These are phyloP conservation scores for Lepilemur ruficaudatus DNA, from an alignment of 2,797 vertebrate genomes.

Conservation along the genomic window DNA sequence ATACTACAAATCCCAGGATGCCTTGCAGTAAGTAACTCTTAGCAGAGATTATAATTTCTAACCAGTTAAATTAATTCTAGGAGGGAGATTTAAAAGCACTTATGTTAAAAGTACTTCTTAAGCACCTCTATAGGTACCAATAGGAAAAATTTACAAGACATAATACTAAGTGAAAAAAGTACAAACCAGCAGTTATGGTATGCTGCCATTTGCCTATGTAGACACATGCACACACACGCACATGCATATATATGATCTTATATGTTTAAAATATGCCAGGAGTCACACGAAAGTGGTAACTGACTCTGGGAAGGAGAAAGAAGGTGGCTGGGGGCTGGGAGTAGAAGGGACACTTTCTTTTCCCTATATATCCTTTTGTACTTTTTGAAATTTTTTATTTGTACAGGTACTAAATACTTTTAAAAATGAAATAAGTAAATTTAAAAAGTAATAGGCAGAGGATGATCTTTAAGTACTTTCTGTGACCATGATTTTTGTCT, in stretches of 20 bases:
- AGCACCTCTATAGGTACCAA: not conserved
- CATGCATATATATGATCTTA: not conserved
- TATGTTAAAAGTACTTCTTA: not conserved
- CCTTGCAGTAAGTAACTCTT: not conserved
- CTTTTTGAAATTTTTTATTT: not conserved
- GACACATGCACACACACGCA: not conserved
- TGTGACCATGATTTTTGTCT: not conserved
- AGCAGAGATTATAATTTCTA: not conserved
- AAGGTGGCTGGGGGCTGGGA: not conserved
- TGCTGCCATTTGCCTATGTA: not conserved
- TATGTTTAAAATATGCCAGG: not conserved
- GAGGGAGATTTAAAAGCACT: not conserved
- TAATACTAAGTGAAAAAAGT: not conserved
- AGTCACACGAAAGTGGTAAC: not conserved
- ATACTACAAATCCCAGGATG: slow-evolving; percentile 38
- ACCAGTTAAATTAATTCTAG: not conserved
- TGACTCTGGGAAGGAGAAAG: not conserved
- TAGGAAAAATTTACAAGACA: not conserved
- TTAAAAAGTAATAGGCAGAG: not conserved
- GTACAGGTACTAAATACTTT: not conserved
- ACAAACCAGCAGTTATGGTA: not conserved
- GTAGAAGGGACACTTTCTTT: not conserved
- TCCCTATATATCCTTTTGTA: not conserved
- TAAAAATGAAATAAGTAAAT: not conserved
- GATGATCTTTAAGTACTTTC: not conserved